Percentiles rank a stretch among this genome's conserved stretches.
Evolutionary conservation across 1,140 invertebrate genomes (phyloP).

Genomic region (Cydia strobilella): DNA sequence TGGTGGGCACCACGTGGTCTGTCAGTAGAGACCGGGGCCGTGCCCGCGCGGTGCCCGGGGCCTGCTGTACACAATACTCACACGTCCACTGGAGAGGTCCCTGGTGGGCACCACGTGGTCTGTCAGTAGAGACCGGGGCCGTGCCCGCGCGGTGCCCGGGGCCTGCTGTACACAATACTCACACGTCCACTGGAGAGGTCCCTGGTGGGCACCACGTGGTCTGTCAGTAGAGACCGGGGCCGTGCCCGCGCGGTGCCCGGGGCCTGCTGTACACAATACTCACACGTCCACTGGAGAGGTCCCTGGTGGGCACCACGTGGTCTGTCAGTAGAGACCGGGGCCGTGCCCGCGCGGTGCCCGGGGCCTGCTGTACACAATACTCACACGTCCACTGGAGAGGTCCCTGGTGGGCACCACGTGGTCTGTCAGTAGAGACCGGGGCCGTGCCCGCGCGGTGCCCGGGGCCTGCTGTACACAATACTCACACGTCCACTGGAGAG

Average conservation of each 20-base stretch:
- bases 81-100: conserved; percentile 34
- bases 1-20: conserved; percentile 33
- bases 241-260: conserved; percentile 34
- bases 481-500: conserved; percentile 33
- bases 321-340: conserved; percentile 12
- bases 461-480: conserved; percentile 33
- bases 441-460: conserved; percentile 32
- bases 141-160: conserved; percentile 30
- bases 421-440: conserved; percentile 17
- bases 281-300: conserved; percentile 33
- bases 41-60: conserved; percentile 27
- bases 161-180: too few relatives aligned
- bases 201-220: conserved; percentile 34
- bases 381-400: conserved; percentile 33
- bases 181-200: conserved; percentile 34
- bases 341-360: conserved; percentile 33
- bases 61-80: too few relatives aligned
- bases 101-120: conserved; percentile 34
- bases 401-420: conserved; percentile 34
- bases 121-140: conserved; percentile 16
- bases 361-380: too few relatives aligned
- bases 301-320: conserved; percentile 34
- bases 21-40: conserved; percentile 25
- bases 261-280: too few relatives aligned
- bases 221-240: not conserved